phyloP scores from a whole-genome alignment of 2,797 vertebrate species.

The Adrianichthys oophorus region DNA sequence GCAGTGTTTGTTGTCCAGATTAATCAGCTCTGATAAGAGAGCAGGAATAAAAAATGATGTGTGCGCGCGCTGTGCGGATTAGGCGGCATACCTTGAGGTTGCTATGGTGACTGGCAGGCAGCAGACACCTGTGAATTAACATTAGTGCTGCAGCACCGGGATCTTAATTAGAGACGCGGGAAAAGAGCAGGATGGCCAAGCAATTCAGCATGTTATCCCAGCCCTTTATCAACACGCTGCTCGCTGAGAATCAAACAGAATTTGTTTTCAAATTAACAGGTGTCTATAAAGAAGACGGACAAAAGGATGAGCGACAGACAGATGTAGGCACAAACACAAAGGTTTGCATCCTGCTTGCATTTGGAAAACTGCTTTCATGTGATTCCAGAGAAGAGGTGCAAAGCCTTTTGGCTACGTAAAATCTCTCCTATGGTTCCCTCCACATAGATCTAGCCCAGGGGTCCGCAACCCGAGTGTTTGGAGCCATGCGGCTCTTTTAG shows the following conservation, averaged over 20 bases:
- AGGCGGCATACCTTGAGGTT: constrained; percentile 72
- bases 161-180: constrained; percentile 75
- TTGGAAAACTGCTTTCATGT: too few species aligned
- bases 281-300: constrained; percentile 34
- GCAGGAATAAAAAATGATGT: constrained; percentile 9
- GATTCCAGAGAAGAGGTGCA: too few species aligned
- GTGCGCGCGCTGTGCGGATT: constrained; percentile 29
- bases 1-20: constrained; percentile 66
- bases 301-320: neutral
- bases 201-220: constrained; percentile 39
- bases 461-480: too few species aligned
- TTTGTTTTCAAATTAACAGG: constrained; percentile 67
- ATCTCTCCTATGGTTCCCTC: too few species aligned
- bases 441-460: too few species aligned
- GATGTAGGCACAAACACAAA: constrained; percentile 13
- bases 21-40: constrained; percentile 68
- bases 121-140: constrained; percentile 82
- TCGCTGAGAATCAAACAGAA: constrained; percentile 73
- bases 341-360: neutral
- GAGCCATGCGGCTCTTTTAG: too few species aligned
- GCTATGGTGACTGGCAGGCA: constrained; percentile 75
- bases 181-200: constrained; percentile 45
- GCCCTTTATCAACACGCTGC: constrained; percentile 65
- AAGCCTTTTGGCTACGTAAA: too few species aligned
- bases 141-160: constrained; percentile 60